These are phyloP conservation scores for Hipposideros larvatus DNA, from an alignment of 2,797 vertebrate genomes.

Conservation along the genomic window DNA sequence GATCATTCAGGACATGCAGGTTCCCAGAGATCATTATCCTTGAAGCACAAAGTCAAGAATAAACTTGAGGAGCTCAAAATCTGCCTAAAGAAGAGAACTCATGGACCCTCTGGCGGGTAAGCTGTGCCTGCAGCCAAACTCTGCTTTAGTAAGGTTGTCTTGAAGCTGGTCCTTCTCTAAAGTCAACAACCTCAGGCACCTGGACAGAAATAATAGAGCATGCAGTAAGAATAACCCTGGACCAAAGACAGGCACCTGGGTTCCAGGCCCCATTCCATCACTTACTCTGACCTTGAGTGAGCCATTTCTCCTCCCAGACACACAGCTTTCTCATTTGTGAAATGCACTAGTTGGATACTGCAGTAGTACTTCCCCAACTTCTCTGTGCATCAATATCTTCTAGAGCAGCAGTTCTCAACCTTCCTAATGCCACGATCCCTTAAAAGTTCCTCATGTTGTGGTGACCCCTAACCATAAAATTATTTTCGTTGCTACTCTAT, in stretches of 20 bases:
- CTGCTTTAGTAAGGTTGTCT: background rate
- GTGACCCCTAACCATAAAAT: no score
- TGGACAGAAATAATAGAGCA: background rate
- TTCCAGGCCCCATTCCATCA: background rate
- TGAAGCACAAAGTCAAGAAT: background rate
- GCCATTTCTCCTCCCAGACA: background rate
- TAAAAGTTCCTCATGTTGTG: no score
- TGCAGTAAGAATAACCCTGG: background rate
- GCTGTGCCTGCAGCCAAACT: background rate
- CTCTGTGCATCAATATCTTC: background rate
- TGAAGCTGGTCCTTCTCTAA: background rate
- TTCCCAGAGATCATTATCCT: constrained; percentile 6
- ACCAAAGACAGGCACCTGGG: background rate
- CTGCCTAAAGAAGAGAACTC: background rate
- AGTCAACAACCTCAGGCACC: background rate
- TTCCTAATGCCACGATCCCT: no score
- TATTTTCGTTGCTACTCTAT: no score
- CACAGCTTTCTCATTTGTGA: constrained; percentile 10
- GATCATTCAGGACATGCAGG: background rate
- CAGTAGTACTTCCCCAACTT: background rate
- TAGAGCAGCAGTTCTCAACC: no score
- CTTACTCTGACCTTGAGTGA: background rate
- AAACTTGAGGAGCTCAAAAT: background rate
- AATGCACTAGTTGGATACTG: background rate
- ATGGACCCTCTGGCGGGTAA: background rate